Conservation (phyloP, 2,888 invertebrate species). For the Rhamnusium bicolor region DNA sequence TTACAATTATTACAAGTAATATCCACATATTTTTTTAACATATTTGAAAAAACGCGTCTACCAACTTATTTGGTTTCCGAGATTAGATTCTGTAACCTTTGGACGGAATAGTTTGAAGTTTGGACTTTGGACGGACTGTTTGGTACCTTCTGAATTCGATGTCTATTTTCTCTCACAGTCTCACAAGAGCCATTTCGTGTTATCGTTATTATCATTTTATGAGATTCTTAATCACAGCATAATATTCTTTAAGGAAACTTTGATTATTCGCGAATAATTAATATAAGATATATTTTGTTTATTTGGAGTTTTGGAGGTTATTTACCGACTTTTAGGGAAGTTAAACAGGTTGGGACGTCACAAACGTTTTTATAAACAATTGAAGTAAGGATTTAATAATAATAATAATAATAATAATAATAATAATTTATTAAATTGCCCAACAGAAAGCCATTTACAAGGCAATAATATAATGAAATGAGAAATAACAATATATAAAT, state of each 20-base stretch:
- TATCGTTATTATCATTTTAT: too few species aligned
- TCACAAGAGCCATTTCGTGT: neutral
- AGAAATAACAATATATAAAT: too few species aligned
- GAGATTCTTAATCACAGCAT: too few species aligned
- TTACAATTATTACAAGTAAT: too few species aligned
- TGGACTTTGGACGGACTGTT: slow-evolving; percentile 24
- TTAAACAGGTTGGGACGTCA: neutral
- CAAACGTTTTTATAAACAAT: neutral
- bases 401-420: too few species aligned
- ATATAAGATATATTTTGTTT: neutral
- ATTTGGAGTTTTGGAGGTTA: neutral
- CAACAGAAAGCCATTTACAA: too few species aligned
- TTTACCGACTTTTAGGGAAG: neutral
- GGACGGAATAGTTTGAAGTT: slow-evolving; percentile 22
- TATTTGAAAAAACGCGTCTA: neutral
- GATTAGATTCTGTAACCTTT: slow-evolving; percentile 16
- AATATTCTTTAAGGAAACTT: neutral
- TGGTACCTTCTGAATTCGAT: slow-evolving; percentile 12
- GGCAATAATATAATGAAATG: too few species aligned
- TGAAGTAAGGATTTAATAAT: too few species aligned
- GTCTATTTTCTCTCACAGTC: slow-evolving; percentile 26
- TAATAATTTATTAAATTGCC: too few species aligned
- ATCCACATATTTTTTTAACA: neutral
- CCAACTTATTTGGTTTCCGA: neutral
- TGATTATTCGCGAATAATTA: neutral